Base-by-base conservation (phyloP, 2,888 invertebrate species). In the Gari tellinella region DNA sequence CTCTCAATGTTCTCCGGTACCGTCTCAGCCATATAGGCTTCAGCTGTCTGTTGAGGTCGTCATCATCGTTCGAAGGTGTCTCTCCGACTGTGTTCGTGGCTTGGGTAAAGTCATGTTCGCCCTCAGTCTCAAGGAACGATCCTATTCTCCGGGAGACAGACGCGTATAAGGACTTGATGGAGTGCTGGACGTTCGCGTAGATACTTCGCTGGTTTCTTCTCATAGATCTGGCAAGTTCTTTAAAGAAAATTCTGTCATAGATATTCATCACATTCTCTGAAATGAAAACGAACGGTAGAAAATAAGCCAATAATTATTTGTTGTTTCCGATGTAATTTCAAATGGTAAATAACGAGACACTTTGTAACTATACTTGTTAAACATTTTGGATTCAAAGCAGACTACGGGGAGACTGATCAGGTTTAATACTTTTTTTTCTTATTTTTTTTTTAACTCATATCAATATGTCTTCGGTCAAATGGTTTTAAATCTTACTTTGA, bases 201-300 rank as follows among this genome's bases (percentile, higher is more conserved):
- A 69, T 69, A 21, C n/a, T 19, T 25, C 61, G 45, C 23, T 74
- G 74, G 37, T 38, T 62, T 8, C 57, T 26, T 45, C 61, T 31
- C 74, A 74, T 74, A 12, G 65, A 48, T 46, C 52, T 48, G 10
- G 74, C 68, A 10, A 74, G 25, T 21, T 56, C 51, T 48, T 61
- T 69, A 23, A 69, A 65, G 43, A 61, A 66, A 17, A 62, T 37
- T 3, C 57, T 48, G 25, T 72, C 49, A 3, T 61, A 43, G 1
- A 57, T 31, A 23, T 17, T 45, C 17, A 63, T 53, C 8, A 10
- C 26, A 19, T 31, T 17, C 14, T 37, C 58, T 58, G 58, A 25
- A 46, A 58, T 12, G 14, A 57, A 21, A 53, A n/a, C 17, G 37
- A 26, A 19, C 46, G 51, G 8, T 51, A 26, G 26, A 25, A 19